Base-by-base conservation (phyloP, 92 coral and sea anemone species). In the Chrysogorgia sp. region DNA sequence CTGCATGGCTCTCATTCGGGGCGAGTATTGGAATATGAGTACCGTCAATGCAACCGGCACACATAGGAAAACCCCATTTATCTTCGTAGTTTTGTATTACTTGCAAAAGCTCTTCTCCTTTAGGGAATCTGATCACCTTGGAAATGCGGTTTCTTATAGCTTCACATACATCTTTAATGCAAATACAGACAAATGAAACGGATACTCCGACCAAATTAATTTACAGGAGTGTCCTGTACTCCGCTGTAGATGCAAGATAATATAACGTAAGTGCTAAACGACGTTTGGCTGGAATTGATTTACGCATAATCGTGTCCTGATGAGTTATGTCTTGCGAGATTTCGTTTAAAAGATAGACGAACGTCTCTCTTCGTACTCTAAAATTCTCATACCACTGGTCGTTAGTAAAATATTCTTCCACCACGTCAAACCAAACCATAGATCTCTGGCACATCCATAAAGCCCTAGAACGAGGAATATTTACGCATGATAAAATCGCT, bases 301-400 rank as follows among this genome's bases (percentile, higher is more conserved):
- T 71, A 28, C 86, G 63, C 79, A 78, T 83, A 7, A 48, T 33
- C 33, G 90, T 82, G 74, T 87, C 90, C 57, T 78, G 75, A 25
- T 49, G 71, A 50, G 75, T 41, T 26, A 87, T 82, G 40, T 45
- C 72, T 9, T 19, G 20, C 15, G 28, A 29, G 33, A 77, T 61
- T 43, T 14, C 52, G n/a, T 76, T 37, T 33, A 61, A 40, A 24
- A 60, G n/a, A 61, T 7, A 41, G 19, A 21, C 34, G 25, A 75
- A 75, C 32, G 69, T 34, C 22, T 23, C 72, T 45, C 31, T 76
- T 35, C 41, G 22, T 19, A 76, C 19, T 41, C 82, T 32, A 62
- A 76, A 71, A 49, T 81, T 81, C 63, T 71, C 62, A 59, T 60
- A 57, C 85, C 80, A 81, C 47, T 68, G 68, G 17, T 70, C 41